Percentiles rank a stretch among this genome's conserved stretches.
Conservation (phyloP, 2,888 invertebrate species). For the Netelia virgata region DNA sequence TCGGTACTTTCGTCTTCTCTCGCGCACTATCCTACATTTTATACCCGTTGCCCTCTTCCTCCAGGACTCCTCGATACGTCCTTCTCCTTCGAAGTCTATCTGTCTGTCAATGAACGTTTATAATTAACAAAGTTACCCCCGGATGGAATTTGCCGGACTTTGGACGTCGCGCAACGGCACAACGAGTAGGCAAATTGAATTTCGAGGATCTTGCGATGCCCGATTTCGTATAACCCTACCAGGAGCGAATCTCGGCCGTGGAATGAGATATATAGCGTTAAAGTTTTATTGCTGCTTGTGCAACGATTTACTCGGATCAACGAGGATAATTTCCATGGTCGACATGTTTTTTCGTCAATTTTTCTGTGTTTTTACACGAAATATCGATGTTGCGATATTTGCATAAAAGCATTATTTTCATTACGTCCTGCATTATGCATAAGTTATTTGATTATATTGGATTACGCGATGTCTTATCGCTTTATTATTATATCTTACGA, state of each 20-base stretch:
- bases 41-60: slow-evolving; percentile 9
- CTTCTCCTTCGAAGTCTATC: slow-evolving; percentile 1
- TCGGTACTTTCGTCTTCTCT: slow-evolving; percentile 28
- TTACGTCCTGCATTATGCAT: no score
- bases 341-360: no score
- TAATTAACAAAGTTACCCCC: slow-evolving; percentile 61
- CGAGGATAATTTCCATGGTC: no score
- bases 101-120: slow-evolving; percentile 40
- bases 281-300: background rate
- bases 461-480: no score
- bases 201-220: background rate
- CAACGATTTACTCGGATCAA: background rate
- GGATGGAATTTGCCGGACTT: slow-evolving; percentile 33
- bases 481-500: no score
- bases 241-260: background rate
- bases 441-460: no score
- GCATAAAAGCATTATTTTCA: no score
- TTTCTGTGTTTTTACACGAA: no score
- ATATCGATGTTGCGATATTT: no score
- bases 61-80: slow-evolving; percentile 5
- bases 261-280: background rate
- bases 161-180: background rate
- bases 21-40: slow-evolving; percentile 6
- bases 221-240: background rate
- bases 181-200: slow-evolving; percentile 42